Evolutionary conservation across 92 coral and sea anemone genomes (phyloP), one percentile per base, ranked within the genome.

Genomic region (Epizoanthus illoricatus): DNA sequence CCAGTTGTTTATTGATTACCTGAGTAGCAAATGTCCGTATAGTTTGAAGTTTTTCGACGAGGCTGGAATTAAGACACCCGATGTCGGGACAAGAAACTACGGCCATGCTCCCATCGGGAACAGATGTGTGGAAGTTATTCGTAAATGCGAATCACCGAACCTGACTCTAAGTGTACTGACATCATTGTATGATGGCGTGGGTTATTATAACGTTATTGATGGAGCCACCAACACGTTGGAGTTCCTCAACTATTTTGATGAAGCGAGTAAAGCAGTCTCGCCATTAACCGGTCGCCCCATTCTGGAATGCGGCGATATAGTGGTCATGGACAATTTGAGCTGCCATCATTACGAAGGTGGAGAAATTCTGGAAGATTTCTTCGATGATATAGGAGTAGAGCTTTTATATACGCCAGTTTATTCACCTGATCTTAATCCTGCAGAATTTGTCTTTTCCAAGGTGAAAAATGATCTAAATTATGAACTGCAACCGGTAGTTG

Each of bases 21-120:
- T 76, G 23, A 52, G 69, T n/a, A 57, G 54, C 40, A 76, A 76
- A 28, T 69, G 69, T 67, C 66, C 69, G 5, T 10, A 63, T 54
- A 45, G 19, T 36, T 2, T 87, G 13, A 87, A 75, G 54, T 87
- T 83, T 61, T 87, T 87, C 55, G 84, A 87, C 66, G 84, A 87
- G 75, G 90, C 90, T 7, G 87, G 90, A n/a, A 74, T 87, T 15
- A 87, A 83, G 73, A 6, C 68, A 2, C 90, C 84, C 9, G 80
- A 82, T 57, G 87, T 68, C 3, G 87, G 81, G 12, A 80, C 81
- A 0, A 15, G 86, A 3, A 1, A 40, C 9, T 86, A 80, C 47
- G 90, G 90, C 3, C 84, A 85, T 24, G 68, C 83, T 28, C 70
- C 90, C 3, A 54, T 40, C 4, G 86, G 87, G 7, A 63, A 42